Evolutionary conservation across 2,888 invertebrate genomes (phyloP).

Genomic region (Xiphydria camelus): DNA sequence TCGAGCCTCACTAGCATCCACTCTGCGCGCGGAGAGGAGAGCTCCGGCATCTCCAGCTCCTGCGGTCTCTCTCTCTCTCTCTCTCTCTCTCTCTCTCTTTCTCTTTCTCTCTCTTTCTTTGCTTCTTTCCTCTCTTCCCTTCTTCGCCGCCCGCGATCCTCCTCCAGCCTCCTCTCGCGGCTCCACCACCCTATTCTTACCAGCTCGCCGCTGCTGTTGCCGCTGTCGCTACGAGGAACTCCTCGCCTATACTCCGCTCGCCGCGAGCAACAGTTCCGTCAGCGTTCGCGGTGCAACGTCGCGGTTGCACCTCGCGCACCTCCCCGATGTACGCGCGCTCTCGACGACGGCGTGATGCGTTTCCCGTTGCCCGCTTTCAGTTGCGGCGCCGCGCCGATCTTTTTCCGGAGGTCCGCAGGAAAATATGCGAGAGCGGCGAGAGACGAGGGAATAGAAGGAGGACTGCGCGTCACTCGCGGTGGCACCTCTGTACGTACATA

Average conservation of each 20-base stretch:
- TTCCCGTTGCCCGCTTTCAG: no score
- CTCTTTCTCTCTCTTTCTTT: slow-evolving; percentile 3
- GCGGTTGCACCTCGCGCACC: background rate
- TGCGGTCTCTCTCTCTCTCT: slow-evolving; percentile 11
- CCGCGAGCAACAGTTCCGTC: slow-evolving; percentile 32
- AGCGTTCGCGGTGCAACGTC: slow-evolving; percentile 10
- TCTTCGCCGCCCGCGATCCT: slow-evolving; percentile 18
- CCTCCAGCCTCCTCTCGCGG: slow-evolving; percentile 11
- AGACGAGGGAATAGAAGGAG: no score
- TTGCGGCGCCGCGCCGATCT: no score
- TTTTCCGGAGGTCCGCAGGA: no score
- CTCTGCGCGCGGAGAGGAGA: slow-evolving; percentile 28
- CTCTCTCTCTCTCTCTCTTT: slow-evolving; percentile 16
- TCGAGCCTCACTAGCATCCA: slow-evolving; percentile 47
- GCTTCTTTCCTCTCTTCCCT: slow-evolving; percentile 11
- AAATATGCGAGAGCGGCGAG: no score
- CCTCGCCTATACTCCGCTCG: slow-evolving; percentile 29
- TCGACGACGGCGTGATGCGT: no score
- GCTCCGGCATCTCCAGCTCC: slow-evolving; percentile 21
- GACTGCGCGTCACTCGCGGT: no score
- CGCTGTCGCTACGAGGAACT: slow-evolving; percentile 37
- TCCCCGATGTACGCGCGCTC: no score
- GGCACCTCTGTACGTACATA: no score
- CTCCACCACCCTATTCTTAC: slow-evolving; percentile 10
- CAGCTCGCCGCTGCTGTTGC: slow-evolving; percentile 17